Conservation (phyloP, 1,140 invertebrate genomes). For the Penaeus japonicus region DNA sequence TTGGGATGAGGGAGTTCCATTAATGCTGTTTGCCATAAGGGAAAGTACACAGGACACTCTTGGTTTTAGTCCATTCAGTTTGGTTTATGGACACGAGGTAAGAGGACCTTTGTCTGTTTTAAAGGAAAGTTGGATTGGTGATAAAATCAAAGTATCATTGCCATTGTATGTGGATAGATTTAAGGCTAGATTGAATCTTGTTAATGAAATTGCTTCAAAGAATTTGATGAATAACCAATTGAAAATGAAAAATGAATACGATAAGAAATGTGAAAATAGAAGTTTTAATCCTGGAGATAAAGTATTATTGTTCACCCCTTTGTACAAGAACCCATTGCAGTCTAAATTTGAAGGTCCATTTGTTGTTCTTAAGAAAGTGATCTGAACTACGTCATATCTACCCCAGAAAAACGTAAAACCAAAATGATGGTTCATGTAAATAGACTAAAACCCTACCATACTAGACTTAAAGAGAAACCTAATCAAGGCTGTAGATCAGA, state of each 20-base stretch:
- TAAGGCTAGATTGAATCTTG: too few relatives aligned
- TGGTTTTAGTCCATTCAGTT: slow-evolving; percentile 6
- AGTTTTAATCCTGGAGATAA: too few relatives aligned
- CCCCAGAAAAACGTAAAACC: not conserved
- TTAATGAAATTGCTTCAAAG: too few relatives aligned
- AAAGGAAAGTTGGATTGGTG: not conserved
- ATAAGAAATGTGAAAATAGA: too few relatives aligned
- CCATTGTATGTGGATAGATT: too few relatives aligned
- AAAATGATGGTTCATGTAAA: not conserved
- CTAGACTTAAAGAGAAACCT: not conserved
- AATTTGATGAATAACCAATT: too few relatives aligned
- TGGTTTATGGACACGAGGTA: not conserved
- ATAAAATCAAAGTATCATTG: too few relatives aligned
- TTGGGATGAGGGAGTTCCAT: not conserved
- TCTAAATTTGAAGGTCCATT: not conserved
- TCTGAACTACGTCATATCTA: not conserved
- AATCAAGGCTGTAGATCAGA: not conserved
- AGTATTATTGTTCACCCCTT: too few relatives aligned
- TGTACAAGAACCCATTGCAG: too few relatives aligned
- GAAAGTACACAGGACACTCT: not conserved
- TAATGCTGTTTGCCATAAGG: not conserved
- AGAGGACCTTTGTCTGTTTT: slow-evolving; percentile 1
- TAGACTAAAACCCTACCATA: not conserved
- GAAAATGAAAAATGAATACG: too few relatives aligned
- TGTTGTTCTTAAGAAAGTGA: not conserved